Evolutionary conservation across 2,797 vertebrate genomes (phyloP), one percentile per base, ranked within the genome.

Genomic region (Danionella dracula): DNA sequence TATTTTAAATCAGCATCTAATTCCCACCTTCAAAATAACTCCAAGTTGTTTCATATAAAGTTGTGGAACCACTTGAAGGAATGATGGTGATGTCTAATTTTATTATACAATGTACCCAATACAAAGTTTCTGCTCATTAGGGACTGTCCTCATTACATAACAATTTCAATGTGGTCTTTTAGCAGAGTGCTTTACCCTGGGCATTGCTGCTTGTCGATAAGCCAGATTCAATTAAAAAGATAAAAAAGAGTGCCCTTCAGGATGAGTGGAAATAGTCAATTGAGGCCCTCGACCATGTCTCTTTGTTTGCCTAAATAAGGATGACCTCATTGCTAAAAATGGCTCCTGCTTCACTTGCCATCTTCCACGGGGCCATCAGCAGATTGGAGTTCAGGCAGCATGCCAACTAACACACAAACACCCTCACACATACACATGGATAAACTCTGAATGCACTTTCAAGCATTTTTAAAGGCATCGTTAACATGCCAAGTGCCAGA

Each of bases 311-410:
- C 89, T 87, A 87, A 91, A 90, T 91, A 87, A 90, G 88, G 86
- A 91, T 91, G 88, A 91, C 87, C 89, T 90, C 89, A 90, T 90
- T 84, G 85, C 89, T 90, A 90, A 90, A 91, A 90, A 90, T 89
- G 88, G 88, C 87, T 80, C 83, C 83, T 78, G 83, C 84, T 87
- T 85, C 86, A 84, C 87, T 87, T 81, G 84, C 87, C 85, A 76
- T 90, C 87, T 87, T 83, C 79, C 88, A 86, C 80, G 76, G 80
- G 62, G 76, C 87, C 88, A 90, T 90, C 89, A 91, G 90, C 90
- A 90, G 86, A 90, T 89, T 91, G 86, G 83, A 87, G 86, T 83
- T 84, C 81, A 86, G 88, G 88, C 85, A 81, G 81, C 76, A 80
- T 82, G 86, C 88, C 88, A 90, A 88, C 76, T 81, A 81, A 69